Conservation (phyloP, 2,888 invertebrate genomes). For the Leuctra nigra region DNA sequence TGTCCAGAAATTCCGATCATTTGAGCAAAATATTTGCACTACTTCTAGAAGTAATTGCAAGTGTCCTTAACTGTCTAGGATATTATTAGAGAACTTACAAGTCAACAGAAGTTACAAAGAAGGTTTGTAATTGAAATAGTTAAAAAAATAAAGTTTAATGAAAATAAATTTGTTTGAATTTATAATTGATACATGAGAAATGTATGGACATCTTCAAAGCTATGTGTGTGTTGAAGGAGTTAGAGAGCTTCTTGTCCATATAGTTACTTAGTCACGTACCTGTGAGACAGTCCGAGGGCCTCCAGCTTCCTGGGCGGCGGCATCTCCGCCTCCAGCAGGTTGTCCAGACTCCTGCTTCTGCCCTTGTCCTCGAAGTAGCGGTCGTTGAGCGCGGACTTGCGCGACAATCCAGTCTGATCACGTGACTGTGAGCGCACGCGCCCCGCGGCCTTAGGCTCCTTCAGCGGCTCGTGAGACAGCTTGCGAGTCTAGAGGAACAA, state of each 20-base stretch:
- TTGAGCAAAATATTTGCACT: not conserved
- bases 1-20: too few species aligned
- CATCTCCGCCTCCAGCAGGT: slow-evolving; percentile 51
- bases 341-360: slow-evolving; percentile 74
- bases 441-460: slow-evolving; percentile 35
- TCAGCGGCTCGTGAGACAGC: slow-evolving; percentile 61
- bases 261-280: too few species aligned
- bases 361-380: slow-evolving; percentile 80
- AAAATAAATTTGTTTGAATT: too few species aligned
- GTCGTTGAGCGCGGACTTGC: slow-evolving; percentile 80
- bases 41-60: not conserved
- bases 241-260: too few species aligned
- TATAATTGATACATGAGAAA: too few species aligned
- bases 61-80: not conserved
- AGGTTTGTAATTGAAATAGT: too few species aligned
- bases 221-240: too few species aligned
- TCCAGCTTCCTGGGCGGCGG: slow-evolving; percentile 54
- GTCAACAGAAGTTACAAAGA: too few species aligned
- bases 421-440: slow-evolving; percentile 36
- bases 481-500: slow-evolving; percentile 42
- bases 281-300: slow-evolving; percentile 70
- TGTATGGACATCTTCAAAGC: too few species aligned
- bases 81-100: too few species aligned
- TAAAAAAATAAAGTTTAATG: too few species aligned
- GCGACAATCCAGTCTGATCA: slow-evolving; percentile 49